These are phyloP conservation scores for Leucozona laternaria DNA, from an alignment of 2,888 invertebrate species.

Conservation along the genomic window DNA sequence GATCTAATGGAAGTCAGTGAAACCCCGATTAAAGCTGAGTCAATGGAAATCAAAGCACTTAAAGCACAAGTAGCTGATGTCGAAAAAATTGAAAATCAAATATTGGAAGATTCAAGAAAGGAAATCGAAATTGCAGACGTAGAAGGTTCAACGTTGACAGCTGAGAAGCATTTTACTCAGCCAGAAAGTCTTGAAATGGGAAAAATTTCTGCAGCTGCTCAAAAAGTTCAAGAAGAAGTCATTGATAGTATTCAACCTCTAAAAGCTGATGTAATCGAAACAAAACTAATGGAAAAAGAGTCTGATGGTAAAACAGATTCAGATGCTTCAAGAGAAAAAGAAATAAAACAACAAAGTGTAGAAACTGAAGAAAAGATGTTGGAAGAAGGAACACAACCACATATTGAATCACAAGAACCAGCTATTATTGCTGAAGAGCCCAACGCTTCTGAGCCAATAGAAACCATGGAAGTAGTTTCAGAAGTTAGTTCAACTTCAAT, in stretches of 20 bases:
- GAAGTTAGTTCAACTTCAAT: slow-evolving; percentile 9
- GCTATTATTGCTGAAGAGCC: background rate
- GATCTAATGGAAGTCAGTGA: background rate
- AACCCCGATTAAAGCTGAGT: background rate
- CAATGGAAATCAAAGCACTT: background rate
- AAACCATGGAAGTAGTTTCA: background rate
- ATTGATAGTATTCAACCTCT: background rate
- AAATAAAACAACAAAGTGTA: background rate
- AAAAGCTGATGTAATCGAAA: background rate
- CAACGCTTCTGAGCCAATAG: background rate
- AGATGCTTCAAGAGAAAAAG: background rate
- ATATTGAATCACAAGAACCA: background rate
- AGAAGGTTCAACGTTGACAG: background rate
- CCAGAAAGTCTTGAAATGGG: background rate
- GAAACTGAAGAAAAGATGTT: background rate
- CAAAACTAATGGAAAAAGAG: background rate
- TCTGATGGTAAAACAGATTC: background rate
- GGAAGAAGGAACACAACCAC: background rate
- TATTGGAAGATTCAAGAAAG: slow-evolving; percentile 5
- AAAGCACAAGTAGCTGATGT: background rate
- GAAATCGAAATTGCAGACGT: background rate
- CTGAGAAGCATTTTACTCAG: background rate
- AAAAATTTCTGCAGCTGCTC: background rate
- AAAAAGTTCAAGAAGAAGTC: background rate
- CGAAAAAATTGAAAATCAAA: background rate